These are phyloP conservation scores for Danio aesculapii DNA, from an alignment of 2,797 vertebrate species.

Conservation along the genomic window DNA sequence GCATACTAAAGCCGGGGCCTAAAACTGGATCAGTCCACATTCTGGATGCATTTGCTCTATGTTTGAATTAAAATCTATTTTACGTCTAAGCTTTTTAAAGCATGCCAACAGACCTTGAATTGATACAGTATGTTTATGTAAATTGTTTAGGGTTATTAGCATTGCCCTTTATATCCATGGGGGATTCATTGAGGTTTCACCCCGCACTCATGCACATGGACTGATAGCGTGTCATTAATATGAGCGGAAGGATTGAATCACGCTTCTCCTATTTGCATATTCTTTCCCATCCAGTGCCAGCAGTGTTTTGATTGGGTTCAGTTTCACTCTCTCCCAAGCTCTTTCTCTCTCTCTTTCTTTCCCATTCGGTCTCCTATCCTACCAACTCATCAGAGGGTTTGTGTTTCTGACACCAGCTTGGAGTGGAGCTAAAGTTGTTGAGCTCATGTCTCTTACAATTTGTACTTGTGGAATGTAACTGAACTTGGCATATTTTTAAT, in stretches of 20 bases:
- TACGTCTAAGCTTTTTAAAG: neutral
- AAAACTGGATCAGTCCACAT: too few relatives aligned
- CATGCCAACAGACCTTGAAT: slow-evolving; percentile 7
- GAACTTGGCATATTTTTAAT: slow-evolving; percentile 22
- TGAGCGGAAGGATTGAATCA: slow-evolving; percentile 63
- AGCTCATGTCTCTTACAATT: neutral
- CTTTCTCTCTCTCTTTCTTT: neutral
- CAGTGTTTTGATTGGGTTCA: slow-evolving; percentile 52
- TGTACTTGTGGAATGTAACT: neutral
- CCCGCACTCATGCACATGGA: slow-evolving; percentile 19
- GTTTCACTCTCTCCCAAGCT: slow-evolving; percentile 51
- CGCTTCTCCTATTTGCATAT: slow-evolving; percentile 59
- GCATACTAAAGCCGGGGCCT: too few relatives aligned
- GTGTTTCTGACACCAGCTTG: neutral
- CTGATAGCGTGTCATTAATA: slow-evolving; percentile 14
- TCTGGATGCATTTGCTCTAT: neutral
- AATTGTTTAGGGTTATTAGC: slow-evolving; percentile 12
- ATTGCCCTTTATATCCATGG: slow-evolving; percentile 4
- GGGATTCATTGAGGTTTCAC: neutral
- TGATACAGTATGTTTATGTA: neutral
- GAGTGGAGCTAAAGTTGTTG: neutral
- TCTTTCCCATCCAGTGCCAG: slow-evolving; percentile 47
- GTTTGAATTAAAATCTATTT: neutral
- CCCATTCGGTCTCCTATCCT: neutral
- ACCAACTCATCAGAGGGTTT: slow-evolving; percentile 1